Evolutionary conservation across 2,888 invertebrate genomes (phyloP), one percentile per base, ranked within the genome.

Genomic region (Drosophila atroscutellata): DNA sequence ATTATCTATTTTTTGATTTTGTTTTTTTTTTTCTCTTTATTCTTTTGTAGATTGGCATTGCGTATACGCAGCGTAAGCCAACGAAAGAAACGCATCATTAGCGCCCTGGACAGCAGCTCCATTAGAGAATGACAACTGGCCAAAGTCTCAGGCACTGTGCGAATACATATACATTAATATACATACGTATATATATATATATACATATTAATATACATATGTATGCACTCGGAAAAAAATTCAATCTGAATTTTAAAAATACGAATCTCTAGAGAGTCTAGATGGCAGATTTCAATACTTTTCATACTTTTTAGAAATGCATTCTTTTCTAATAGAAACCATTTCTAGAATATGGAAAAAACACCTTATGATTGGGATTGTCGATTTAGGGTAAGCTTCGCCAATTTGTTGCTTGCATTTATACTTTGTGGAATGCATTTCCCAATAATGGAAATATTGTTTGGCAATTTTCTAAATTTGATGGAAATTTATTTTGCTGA

Each of bases 81-180:
- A 50, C 20, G 26, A 69, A 71, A 70, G 75, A 67, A 69, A 73
- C 85, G 82, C 85, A 86, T 86, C 86, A 87, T 87, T 90, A 87
- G 89, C 89, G 86, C 88, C 81, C 80, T 76, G 81, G 77, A 67
- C 79, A 77, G 65, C 75, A 66, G 72, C 58, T 71, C 81, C 79
- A 81, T 81, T 81, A 81, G 76, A 63, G 57, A 49, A 83, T 90
- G 86, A 86, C 86, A 89, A 87, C 90, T 88, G 88, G 86, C 73
- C 67, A 73, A 78, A 86, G 86, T 84, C 84, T 75, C 84, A 84
- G 84, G 68, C 80, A 60, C 49, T 58, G 75, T 64, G 59, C 76
- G 75, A 55, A n/a, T 26, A n/a, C 18, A 37, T 37, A 28, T 36
- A 11, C 18, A 51, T 32, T 15, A 24, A 28, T 51, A 18, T 36